phyloP scores from a whole-genome alignment of 2,797 vertebrate species.

The Microctenopoma lineatum region DNA sequence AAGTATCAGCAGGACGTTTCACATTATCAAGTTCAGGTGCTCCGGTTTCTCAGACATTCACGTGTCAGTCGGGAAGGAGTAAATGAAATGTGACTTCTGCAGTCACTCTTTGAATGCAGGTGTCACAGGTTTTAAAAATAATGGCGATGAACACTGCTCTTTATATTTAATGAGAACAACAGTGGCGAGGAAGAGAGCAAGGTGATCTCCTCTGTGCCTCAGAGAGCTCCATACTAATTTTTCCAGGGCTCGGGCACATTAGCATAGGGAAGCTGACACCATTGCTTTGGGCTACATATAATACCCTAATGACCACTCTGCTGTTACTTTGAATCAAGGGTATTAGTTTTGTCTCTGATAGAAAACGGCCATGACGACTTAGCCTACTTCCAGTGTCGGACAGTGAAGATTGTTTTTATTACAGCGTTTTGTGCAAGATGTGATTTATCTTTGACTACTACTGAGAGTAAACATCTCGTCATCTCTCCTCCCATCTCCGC shows the following conservation, averaged over 20 bases:
- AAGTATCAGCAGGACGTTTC: too few relatives aligned
- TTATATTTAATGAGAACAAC: conserved; percentile 73
- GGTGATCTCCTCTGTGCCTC: conserved; percentile 88
- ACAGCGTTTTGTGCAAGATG: conserved; percentile 50
- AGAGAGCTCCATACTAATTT: conserved; percentile 93
- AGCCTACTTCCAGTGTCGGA: conserved; percentile 84
- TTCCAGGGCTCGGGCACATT: conserved; percentile 92
- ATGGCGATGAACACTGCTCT: conserved; percentile 51
- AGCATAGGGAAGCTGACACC: conserved; percentile 92
- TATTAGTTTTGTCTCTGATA: conserved; percentile 73
- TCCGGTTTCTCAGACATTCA: too few relatives aligned
- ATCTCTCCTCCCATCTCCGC: conserved; percentile 31
- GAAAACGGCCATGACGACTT: conserved; percentile 84
- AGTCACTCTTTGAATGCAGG: conserved; percentile 7
- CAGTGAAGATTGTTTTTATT: conserved; percentile 15
- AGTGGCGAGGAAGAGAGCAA: conserved; percentile 83
- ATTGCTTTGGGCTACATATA: conserved; percentile 88
- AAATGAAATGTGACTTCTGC: too few relatives aligned
- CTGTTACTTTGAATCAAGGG: conserved; percentile 79
- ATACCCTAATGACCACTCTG: conserved; percentile 91
- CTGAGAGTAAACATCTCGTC: conserved; percentile 60
- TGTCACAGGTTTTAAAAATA: conserved; percentile 49
- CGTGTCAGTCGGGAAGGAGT: too few relatives aligned
- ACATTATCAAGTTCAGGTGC: too few relatives aligned
- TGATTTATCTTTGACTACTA: conserved; percentile 75